These are phyloP conservation scores for Andrena hattorfiana DNA, from an alignment of 2,888 invertebrate genomes.

Conservation along the genomic window DNA sequence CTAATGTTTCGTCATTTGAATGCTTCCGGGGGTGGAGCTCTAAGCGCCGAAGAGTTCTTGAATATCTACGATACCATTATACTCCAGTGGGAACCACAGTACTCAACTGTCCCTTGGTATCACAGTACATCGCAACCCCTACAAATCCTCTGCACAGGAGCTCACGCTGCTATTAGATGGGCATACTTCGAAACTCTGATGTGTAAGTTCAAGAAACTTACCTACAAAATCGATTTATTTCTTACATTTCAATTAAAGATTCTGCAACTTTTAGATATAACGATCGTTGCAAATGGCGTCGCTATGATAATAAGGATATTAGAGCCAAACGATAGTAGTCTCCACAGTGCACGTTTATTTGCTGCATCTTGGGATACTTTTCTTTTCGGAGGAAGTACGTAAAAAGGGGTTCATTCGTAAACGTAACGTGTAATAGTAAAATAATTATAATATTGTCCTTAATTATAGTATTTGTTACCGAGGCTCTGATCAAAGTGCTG, in stretches of 20 bases:
- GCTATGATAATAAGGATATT: conserved; percentile 91
- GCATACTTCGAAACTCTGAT: conserved; percentile 91
- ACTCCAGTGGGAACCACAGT: conserved; percentile 91
- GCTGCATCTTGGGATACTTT: conserved; percentile 92
- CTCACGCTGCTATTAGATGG: conserved; percentile 89
- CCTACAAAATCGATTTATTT: not conserved
- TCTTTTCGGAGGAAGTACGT: conserved; percentile 89
- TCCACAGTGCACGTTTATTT: conserved; percentile 85
- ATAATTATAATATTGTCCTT: conserved; percentile 6
- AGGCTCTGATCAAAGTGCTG: conserved; percentile 90
- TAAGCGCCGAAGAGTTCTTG: conserved; percentile 91
- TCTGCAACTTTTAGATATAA: conserved; percentile 86
- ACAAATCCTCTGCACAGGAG: conserved; percentile 88
- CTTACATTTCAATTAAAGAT: conserved; percentile 4
- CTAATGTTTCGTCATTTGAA: conserved; percentile 93
- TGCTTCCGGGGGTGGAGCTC: conserved; percentile 88
- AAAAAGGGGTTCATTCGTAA: not conserved
- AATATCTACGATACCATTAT: conserved; percentile 90
- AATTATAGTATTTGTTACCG: conserved; percentile 91
- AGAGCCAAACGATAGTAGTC: conserved; percentile 86
- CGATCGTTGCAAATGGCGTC: conserved; percentile 91
- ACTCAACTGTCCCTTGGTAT: conserved; percentile 91
- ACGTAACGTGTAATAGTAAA: not conserved
- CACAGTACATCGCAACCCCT: conserved; percentile 87
- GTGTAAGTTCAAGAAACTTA: conserved; percentile 86